These are phyloP conservation scores for Nycticorax nycticorax DNA, from an alignment of 2,113 vertebrate genomes.

Conservation along the genomic window DNA sequence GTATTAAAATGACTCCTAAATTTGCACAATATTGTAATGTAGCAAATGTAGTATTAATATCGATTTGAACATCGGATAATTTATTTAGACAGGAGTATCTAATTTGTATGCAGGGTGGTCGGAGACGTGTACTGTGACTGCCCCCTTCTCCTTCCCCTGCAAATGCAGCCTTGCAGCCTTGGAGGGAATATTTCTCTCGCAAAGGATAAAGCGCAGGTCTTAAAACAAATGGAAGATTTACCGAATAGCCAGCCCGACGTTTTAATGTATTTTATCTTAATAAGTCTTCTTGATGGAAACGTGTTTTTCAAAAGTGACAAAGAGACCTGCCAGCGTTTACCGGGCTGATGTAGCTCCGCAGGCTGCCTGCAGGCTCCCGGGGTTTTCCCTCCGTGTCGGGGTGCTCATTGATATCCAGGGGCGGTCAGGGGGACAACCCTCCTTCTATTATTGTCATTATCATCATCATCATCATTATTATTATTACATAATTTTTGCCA, in stretches of 20 bases:
- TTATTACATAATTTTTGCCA: neutral
- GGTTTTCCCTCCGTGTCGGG: constrained; percentile 40
- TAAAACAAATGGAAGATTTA: constrained; percentile 81
- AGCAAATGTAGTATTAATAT: constrained; percentile 82
- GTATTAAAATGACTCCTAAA: constrained; percentile 76
- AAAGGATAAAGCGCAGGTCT: constrained; percentile 71
- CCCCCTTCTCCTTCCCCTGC: constrained; percentile 75
- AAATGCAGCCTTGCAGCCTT: constrained; percentile 69
- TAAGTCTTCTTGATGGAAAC: constrained; percentile 74
- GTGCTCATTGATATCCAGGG: constrained; percentile 35
- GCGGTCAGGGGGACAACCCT: neutral
- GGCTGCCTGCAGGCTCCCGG: constrained; percentile 49
- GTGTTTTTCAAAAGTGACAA: constrained; percentile 77
- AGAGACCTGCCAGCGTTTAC: constrained; percentile 68
- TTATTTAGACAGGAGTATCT: constrained; percentile 79
- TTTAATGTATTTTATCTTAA: constrained; percentile 76
- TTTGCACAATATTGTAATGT: constrained; percentile 79
- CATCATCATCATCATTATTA: neutral
- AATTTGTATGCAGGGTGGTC: constrained; percentile 79
- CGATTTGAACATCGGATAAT: constrained; percentile 79
- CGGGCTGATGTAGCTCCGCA: constrained; percentile 65
- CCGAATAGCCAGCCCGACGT: constrained; percentile 58
- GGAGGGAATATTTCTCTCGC: constrained; percentile 64
- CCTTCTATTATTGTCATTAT: neutral
- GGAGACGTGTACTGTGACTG: constrained; percentile 75